Conservation (phyloP, 1,140 invertebrate species). For the Zaprionus vittiger region DNA sequence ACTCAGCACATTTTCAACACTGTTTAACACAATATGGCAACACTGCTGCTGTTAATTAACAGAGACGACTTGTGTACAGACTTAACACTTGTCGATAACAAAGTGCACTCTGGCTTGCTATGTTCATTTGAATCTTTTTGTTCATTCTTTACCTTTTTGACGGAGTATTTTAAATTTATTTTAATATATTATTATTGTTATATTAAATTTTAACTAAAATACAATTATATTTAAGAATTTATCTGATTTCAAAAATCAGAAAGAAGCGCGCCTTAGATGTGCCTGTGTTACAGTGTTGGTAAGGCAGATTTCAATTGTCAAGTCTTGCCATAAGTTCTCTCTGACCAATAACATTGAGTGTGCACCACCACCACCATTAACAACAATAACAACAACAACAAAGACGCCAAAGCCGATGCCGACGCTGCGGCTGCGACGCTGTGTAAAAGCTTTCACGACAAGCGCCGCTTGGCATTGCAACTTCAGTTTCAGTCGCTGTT, state of each 20-base stretch:
- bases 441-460: slow-evolving; percentile 40
- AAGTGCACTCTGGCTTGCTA: not conserved
- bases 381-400: slow-evolving; percentile 25
- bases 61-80: not conserved
- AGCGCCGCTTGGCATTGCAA: slow-evolving; percentile 37
- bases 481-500: slow-evolving; percentile 48
- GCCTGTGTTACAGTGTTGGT: slow-evolving; percentile 7
- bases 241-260: too few relatives aligned
- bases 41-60: not conserved
- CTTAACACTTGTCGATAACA: not conserved
- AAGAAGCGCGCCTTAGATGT: not conserved
- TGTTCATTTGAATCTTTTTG: not conserved
- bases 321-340: not conserved
- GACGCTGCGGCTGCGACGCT: slow-evolving; percentile 19
- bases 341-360: slow-evolving; percentile 12
- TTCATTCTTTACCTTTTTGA: not conserved
- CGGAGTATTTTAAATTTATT: not conserved
- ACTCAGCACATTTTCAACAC: not conserved
- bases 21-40: not conserved
- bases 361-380: not conserved
- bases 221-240: too few relatives aligned
- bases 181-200: too few relatives aligned
- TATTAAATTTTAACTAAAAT: too few relatives aligned
- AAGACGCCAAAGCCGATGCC: slow-evolving; percentile 21
- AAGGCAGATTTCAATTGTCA: slow-evolving; percentile 1